Base-by-base conservation (phyloP, 37 sponge, comb jelly and placozoan genomes). In the Bolinopsis microptera region DNA sequence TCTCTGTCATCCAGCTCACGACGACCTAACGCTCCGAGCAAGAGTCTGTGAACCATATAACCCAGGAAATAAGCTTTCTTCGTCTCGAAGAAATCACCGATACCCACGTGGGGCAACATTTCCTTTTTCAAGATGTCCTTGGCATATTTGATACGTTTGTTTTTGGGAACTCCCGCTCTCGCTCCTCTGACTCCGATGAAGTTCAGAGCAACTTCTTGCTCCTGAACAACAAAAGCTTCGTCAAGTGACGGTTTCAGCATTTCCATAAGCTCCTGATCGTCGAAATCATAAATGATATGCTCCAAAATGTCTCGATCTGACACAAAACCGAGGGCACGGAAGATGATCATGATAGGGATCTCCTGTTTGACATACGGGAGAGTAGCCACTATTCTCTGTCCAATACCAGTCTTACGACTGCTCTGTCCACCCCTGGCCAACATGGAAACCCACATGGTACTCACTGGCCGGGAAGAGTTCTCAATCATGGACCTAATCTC, bases 191-290 rank as follows among this genome's bases (percentile, higher is more conserved):
- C 94, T 32, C 99, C 99, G 69, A 99, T 99, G 94, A 97, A 99
- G 95, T 97, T 99, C 32, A 97, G 95, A 21, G 99, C 99, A 35
- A 99, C 98, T 33, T 95, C 95, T 93, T 99, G 98, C 93, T 99
- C 99, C 88, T 99, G 99, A 25, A 99, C 96, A 8, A 99, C 99
- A 94, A 99, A 99, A n/a, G 99, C 99, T 92, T 99, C 99, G 83
- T 99, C 99, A 67, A 99, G 95, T 0, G 99, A 99, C 0, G 99
- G 98, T 93, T 99, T 99, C 92, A 99, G 96, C 94, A 96, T 97
- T 94, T 99, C 99, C 99, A 99, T 99, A 97, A 99, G 96, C 83
- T 99, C 99, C 93, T 96, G 97, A 92, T 99, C 99, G 27, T 95
- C 95, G 72, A 99, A 99, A 95, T 99, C 99, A 69, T 99, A 99